Evolutionary conservation across 1,140 invertebrate genomes (phyloP).

Genomic region (Lethrus apterus): DNA sequence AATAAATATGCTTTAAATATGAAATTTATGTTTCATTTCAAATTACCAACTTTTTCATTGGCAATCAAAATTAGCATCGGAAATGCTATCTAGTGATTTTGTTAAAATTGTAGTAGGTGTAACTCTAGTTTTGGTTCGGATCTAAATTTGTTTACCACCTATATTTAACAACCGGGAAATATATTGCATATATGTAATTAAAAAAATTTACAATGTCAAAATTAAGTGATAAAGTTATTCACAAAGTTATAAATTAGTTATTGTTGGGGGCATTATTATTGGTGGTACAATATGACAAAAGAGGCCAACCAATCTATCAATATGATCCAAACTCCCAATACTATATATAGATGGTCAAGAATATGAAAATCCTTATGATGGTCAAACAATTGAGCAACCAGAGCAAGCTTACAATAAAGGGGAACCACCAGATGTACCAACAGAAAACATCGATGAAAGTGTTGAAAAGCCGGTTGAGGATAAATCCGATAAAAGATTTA

Average conservation of each 20-base stretch:
- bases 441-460: background rate
- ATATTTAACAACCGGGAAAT: too few species aligned
- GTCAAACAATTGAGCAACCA: too few species aligned
- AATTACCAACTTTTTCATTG: too few species aligned
- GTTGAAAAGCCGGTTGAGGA: background rate
- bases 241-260: conserved; percentile 70
- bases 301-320: conserved; percentile 10
- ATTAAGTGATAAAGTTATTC: conserved; percentile 18
- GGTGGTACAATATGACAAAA: conserved; percentile 43
- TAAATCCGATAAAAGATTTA: conserved; percentile 3
- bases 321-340: conserved; percentile 22
- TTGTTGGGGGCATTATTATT: conserved; percentile 83
- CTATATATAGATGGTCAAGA: conserved; percentile 3
- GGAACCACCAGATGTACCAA: background rate
- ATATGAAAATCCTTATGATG: background rate
- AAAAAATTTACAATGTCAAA: conserved; percentile 20
- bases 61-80: too few species aligned
- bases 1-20: too few species aligned
- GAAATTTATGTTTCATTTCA: too few species aligned
- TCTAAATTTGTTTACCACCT: conserved; percentile 6
- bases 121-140: conserved; percentile 4
- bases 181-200: too few species aligned
- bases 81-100: too few species aligned
- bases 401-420: background rate
- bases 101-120: conserved; percentile 14